These are phyloP conservation scores for Cygnus olor DNA, from an alignment of 2,797 vertebrate species.

Conservation along the genomic window DNA sequence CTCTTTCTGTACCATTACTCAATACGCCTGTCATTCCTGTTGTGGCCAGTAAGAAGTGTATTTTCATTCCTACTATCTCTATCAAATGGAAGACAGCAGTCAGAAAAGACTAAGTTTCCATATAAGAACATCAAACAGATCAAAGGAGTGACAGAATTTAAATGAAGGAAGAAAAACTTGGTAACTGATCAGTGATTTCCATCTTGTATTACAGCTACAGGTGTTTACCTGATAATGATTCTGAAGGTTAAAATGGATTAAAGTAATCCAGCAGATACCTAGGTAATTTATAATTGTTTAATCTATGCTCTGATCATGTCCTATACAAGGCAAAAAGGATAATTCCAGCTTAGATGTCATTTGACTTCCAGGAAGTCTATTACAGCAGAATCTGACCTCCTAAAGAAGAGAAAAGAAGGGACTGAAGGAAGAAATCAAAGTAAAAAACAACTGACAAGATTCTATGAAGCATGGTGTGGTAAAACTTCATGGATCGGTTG, in stretches of 20 bases:
- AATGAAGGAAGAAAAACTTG: background rate
- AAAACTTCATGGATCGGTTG: background rate
- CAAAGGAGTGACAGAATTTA: background rate
- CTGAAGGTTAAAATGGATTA: background rate
- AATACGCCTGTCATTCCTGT: background rate
- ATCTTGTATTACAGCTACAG: background rate
- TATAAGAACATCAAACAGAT: background rate
- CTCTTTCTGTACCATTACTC: background rate
- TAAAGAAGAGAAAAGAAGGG: background rate
- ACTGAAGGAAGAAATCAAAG: background rate
- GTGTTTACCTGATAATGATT: background rate
- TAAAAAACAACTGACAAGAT: background rate
- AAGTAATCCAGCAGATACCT: background rate
- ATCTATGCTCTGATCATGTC: background rate
- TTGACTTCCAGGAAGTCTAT: background rate
- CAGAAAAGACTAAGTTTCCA: background rate
- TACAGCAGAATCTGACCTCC: background rate
- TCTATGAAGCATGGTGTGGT: background rate
- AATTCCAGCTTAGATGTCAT: background rate
- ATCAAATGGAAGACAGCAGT: background rate
- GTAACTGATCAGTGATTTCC: fast-evolving
- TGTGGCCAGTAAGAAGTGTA: background rate
- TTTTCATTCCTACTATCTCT: background rate
- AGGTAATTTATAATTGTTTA: background rate
- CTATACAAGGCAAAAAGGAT: background rate